phyloP scores from a whole-genome alignment of 2,888 invertebrate genomes.

The Mesoligia furuncula region DNA sequence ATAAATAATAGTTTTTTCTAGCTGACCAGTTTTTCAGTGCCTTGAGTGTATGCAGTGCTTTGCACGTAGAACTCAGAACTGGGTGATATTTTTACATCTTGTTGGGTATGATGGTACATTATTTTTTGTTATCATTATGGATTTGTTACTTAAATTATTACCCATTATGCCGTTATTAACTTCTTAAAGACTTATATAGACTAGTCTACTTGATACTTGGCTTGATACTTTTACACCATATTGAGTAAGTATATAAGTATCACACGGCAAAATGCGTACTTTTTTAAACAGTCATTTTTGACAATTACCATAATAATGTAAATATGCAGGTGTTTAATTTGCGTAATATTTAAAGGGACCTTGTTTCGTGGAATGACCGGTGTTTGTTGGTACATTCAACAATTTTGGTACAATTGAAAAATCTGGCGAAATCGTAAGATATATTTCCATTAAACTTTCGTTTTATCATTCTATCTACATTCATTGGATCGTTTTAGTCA shows the following conservation, averaged over 20 bases:
- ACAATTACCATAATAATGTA: constrained; percentile 69
- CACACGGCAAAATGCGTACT: constrained; percentile 58
- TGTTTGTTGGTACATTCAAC: constrained; percentile 30
- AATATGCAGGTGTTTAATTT: constrained; percentile 66
- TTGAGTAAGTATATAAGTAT: constrained; percentile 48
- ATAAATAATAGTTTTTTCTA: constrained; percentile 40
- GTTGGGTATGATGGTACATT: constrained; percentile 63
- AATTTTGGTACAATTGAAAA: constrained; percentile 29
- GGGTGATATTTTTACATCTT: constrained; percentile 56
- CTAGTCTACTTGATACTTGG: constrained; percentile 44
- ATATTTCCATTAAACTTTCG: constrained; percentile 19
- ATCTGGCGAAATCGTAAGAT: constrained; percentile 26
- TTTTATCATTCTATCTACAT: constrained; percentile 27
- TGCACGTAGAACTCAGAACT: constrained; percentile 39
- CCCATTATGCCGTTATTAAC: constrained; percentile 49
- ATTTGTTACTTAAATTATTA: constrained; percentile 64
- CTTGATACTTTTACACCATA: constrained; percentile 50
- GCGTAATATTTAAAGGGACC: constrained; percentile 67
- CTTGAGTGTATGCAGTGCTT: constrained; percentile 52
- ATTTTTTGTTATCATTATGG: constrained; percentile 58
- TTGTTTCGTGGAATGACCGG: constrained; percentile 57
- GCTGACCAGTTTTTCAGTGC: constrained; percentile 50
- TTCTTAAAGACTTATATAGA: constrained; percentile 43
- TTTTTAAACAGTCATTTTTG: constrained; percentile 63
- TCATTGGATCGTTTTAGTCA: constrained; percentile 24